Conservation (phyloP, 2,797 vertebrate species). For the Bovichtus variegatus region DNA sequence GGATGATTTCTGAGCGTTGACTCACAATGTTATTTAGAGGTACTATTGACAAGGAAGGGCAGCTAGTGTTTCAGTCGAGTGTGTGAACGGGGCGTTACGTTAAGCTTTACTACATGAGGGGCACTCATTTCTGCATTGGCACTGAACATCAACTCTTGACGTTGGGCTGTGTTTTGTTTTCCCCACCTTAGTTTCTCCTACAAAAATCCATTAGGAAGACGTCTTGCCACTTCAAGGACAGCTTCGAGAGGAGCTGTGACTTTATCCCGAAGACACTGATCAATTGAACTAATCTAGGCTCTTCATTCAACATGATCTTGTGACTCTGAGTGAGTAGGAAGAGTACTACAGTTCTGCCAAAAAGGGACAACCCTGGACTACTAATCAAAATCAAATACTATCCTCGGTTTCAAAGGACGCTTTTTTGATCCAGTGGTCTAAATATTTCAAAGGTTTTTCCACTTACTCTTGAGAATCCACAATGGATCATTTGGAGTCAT, state of each 20-base stretch:
- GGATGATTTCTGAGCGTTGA: not conserved
- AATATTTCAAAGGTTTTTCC: not conserved
- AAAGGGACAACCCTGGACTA: not conserved
- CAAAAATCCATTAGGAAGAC: not conserved
- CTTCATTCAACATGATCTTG: not conserved
- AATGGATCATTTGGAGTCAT: not conserved
- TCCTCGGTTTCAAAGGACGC: not conserved
- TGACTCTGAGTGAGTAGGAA: not conserved
- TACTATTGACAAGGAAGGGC: not conserved
- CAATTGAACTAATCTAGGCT: not conserved
- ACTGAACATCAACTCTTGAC: not conserved
- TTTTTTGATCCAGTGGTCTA: not conserved
- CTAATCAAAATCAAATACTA: not conserved
- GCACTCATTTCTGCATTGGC: not conserved
- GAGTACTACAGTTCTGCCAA: not conserved
- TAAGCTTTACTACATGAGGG: not conserved
- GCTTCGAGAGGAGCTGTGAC: not conserved
- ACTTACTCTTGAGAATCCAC: not conserved
- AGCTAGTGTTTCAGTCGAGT: not conserved
- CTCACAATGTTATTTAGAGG: not conserved
- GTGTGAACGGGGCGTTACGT: not conserved
- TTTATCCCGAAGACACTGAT: not conserved
- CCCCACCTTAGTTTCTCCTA: not conserved
- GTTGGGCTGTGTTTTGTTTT: not conserved
- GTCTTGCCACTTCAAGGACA: not conserved